These are phyloP conservation scores for Pachyramphus minor DNA, from an alignment of 2,113 vertebrate genomes.

Conservation along the genomic window DNA sequence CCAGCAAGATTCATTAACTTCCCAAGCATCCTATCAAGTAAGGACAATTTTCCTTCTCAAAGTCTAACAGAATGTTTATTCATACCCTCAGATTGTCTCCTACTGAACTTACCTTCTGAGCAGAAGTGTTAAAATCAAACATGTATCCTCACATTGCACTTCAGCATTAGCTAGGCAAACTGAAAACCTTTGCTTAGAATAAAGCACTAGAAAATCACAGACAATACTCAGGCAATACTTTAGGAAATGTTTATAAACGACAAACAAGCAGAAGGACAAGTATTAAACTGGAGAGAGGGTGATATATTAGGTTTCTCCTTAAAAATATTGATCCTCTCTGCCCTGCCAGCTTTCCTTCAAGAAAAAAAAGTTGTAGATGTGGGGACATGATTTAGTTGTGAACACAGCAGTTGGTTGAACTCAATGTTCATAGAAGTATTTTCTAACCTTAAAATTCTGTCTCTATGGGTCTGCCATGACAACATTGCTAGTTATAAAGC, in stretches of 20 bases:
- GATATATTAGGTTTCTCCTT: not conserved
- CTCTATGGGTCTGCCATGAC: not conserved
- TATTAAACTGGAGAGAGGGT: not conserved
- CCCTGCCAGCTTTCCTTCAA: not conserved
- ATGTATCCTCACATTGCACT: not conserved
- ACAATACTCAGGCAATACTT: not conserved
- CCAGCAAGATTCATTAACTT: not conserved
- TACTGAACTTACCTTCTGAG: not conserved
- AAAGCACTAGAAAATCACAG: not conserved
- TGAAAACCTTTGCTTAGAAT: not conserved
- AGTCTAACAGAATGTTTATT: not conserved
- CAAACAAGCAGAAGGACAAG: not conserved
- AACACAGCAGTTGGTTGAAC: not conserved
- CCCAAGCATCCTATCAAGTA: not conserved
- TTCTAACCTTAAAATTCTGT: not conserved
- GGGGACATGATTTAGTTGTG: not conserved
- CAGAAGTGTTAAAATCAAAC: not conserved
- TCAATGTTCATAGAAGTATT: not conserved
- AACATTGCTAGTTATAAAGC: not conserved
- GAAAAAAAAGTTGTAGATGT: not conserved
- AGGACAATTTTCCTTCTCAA: not conserved
- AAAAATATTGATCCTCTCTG: not conserved
- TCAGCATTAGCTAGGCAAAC: not conserved
- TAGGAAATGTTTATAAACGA: not conserved
- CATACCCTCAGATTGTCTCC: not conserved